phyloP scores from a whole-genome alignment of 2,888 invertebrate genomes.

The Pachycephus smyrnensis region DNA sequence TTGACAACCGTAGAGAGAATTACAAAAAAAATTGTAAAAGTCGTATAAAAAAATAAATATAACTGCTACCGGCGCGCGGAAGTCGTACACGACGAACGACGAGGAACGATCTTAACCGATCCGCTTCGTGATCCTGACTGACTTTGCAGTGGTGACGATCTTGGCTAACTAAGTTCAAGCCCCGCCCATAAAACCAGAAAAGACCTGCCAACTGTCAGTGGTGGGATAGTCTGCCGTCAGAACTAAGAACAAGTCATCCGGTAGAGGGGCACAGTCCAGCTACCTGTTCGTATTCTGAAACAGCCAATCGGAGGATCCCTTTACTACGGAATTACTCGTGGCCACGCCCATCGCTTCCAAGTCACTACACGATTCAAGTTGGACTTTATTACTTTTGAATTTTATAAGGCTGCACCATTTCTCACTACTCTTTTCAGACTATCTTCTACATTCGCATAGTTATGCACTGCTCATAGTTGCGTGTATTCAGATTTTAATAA shows the following conservation, averaged over 20 bases:
- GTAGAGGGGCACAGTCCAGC: neutral
- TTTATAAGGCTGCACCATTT: neutral
- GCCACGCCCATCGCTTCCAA: constrained; percentile 15
- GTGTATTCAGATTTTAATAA: neutral
- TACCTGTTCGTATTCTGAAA: neutral
- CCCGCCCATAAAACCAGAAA: neutral
- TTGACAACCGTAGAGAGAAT: neutral
- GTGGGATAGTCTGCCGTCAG: neutral
- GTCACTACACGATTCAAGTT: neutral
- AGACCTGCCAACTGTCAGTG: neutral
- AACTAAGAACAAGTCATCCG: neutral
- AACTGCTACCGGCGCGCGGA: neutral
- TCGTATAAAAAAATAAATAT: neutral
- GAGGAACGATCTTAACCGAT: constrained; percentile 35
- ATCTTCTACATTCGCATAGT: neutral
- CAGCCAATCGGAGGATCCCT: constrained; percentile 4
- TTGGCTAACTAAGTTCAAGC: constrained; percentile 26
- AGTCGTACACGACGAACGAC: constrained; percentile 3
- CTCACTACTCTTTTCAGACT: neutral
- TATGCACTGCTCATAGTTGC: neutral
- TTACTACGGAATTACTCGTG: neutral
- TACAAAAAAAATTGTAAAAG: neutral
- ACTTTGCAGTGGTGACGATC: constrained; percentile 28
- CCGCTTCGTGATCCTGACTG: constrained; percentile 55
- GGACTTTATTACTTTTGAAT: neutral